Percentiles rank a stretch among this genome's conserved stretches.
phyloP scores from a whole-genome alignment of 2,797 vertebrate genomes.

The Myotis findleyi region DNA sequence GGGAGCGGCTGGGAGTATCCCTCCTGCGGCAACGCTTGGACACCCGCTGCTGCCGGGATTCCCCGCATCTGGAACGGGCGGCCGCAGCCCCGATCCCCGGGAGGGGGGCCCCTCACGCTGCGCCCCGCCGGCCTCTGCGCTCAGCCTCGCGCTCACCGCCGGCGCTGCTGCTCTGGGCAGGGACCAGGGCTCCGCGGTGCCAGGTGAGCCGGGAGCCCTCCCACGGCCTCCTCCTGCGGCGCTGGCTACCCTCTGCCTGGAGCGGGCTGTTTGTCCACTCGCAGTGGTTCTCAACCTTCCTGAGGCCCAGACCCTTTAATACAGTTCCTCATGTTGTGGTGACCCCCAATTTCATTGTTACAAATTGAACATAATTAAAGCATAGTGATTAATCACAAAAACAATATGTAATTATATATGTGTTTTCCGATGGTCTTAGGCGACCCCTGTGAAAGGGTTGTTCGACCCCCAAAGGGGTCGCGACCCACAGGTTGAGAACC shows the following conservation, averaged over 20 bases:
- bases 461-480: no score
- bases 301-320: no score
- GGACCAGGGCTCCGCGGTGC: constrained; percentile 66
- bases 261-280: constrained; percentile 62
- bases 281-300: neutral
- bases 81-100: constrained; percentile 69
- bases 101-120: constrained; percentile 58
- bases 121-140: constrained; percentile 44
- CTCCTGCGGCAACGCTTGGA: neutral
- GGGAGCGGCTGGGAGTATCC: no score
- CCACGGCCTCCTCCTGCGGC: constrained; percentile 70
- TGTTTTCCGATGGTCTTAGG: no score
- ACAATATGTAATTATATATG: no score
- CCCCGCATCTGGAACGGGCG: constrained; percentile 75
- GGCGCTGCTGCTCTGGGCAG: constrained; percentile 73
- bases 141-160: constrained; percentile 70
- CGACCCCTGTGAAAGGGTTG: no score
- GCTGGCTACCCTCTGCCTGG: constrained; percentile 73
- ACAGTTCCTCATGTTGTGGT: no score
- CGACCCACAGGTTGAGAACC: no score
- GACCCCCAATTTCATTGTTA: no score
- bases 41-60: neutral
- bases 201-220: constrained; percentile 77
- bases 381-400: no score
- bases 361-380: no score